Base-by-base conservation (phyloP, 2,888 invertebrate genomes). In the Drosophila neotestacea region DNA sequence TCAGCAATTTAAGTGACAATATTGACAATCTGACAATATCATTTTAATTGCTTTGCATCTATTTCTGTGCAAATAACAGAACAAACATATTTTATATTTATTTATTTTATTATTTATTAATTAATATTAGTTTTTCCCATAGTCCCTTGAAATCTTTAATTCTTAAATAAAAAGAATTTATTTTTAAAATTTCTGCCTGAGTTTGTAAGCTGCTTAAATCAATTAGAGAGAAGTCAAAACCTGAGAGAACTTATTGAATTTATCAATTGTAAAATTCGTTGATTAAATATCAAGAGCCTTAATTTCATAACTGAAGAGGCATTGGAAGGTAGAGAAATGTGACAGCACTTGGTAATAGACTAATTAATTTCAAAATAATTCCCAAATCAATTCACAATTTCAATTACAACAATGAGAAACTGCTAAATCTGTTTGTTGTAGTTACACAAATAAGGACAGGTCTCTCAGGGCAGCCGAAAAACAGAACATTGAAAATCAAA, bases 361-460 rank as follows among this genome's bases (percentile, higher is more conserved):
- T 27, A 64, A 68, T 64, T 64, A 50, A 42, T 44, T 36, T 58
- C 28, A 22, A 54, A 75, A 46, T 68, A 44, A 73, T 64, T 69
- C 60, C 32, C 54, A 48, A 54, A 54, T 38, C 54, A 41, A 48
- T 32, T n/a, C n/a, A 16, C 27, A 47, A 44, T 22, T 55, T 47
- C 47, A 11, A 38, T 58, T 44, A 34, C 1, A 32, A 34, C 55
- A 58, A 58, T 47, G 44, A 13, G n/a, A 44, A 36, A 46, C 34
- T 46, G 10, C 34, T 13, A 56, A 56, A 56, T 34, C 27, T 34
- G 10, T 27, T 44, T 56, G 39, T 16, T 41, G 22, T 55, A 46
- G 13, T 34, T 11, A 56, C 13, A 55, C 55, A 39, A 39, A 41
- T 30, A 16, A 11, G 16, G 16, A 13, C 36, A 58, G 11, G 41